Evolutionary conservation across 2,113 vertebrate species (phyloP).

Genomic region (Aramus guarauna): DNA sequence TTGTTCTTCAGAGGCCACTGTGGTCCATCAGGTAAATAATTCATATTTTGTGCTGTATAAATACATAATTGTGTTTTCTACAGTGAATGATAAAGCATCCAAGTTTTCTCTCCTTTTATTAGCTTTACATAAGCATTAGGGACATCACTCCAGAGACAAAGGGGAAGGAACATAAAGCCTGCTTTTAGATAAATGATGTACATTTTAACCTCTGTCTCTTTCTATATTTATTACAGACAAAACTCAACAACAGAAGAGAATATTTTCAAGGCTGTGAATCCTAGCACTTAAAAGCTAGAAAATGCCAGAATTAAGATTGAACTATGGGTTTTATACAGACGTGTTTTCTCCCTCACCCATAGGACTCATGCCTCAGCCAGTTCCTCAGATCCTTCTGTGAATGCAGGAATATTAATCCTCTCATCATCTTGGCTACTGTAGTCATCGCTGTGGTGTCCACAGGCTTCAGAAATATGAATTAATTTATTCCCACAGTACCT

Average conservation of each 20-base stretch:
- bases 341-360: neutral
- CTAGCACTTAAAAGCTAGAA: neutral
- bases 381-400: neutral
- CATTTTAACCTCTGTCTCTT: neutral
- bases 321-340: neutral
- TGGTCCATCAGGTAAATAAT: conserved; percentile 47
- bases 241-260: neutral
- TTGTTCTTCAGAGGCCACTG: neutral
- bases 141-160: neutral
- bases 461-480: neutral
- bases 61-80: neutral
- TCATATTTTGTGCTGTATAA: conserved; percentile 25
- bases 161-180: neutral
- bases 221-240: neutral
- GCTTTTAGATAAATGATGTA: neutral
- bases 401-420: neutral
- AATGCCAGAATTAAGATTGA: neutral
- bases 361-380: neutral
- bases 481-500: neutral
- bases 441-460: neutral
- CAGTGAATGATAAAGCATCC: neutral
- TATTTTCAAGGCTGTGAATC: neutral
- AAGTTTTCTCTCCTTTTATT: neutral
- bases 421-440: neutral
- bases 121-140: neutral